Conservation (phyloP, 2,797 vertebrate species). For the Miichthys miiuy region DNA sequence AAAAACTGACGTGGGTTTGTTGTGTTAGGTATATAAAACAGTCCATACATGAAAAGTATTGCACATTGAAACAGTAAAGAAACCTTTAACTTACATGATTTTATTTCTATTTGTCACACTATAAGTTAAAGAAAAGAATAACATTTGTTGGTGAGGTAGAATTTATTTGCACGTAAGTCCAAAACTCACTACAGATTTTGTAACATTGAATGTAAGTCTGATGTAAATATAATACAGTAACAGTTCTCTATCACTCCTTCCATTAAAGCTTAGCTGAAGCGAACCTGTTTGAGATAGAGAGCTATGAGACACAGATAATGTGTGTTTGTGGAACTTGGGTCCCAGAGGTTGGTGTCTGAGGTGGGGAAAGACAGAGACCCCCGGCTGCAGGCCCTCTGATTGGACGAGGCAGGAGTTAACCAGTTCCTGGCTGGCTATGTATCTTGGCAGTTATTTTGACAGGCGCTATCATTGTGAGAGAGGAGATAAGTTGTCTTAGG, state of each 20-base stretch:
- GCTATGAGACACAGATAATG: constrained; percentile 39
- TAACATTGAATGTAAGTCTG: background rate
- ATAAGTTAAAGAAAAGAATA: background rate
- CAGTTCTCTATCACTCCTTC: too few relatives aligned
- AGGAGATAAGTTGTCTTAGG: constrained; percentile 87
- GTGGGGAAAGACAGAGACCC: constrained; percentile 54
- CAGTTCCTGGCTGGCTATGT: constrained; percentile 84
- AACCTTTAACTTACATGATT: background rate
- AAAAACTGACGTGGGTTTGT: background rate
- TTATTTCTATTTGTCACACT: background rate
- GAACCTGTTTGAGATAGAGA: constrained; percentile 21
- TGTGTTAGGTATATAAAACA: background rate
- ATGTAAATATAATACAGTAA: background rate
- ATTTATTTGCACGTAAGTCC: background rate
- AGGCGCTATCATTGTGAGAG: constrained; percentile 84
- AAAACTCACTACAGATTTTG: background rate
- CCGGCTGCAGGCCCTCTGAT: constrained; percentile 48
- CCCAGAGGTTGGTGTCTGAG: constrained; percentile 36
- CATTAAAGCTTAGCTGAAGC: background rate
- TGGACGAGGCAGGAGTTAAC: constrained; percentile 78
- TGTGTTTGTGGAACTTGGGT: constrained; percentile 58
- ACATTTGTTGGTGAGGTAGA: background rate
- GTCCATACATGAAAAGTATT: background rate
- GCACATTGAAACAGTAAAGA: background rate
- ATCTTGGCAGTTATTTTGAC: constrained; percentile 89